Percentiles rank a stretch among this genome's conserved stretches.
Evolutionary conservation across 2,888 invertebrate species (phyloP).

Genomic region (Melanostoma scalare): DNA sequence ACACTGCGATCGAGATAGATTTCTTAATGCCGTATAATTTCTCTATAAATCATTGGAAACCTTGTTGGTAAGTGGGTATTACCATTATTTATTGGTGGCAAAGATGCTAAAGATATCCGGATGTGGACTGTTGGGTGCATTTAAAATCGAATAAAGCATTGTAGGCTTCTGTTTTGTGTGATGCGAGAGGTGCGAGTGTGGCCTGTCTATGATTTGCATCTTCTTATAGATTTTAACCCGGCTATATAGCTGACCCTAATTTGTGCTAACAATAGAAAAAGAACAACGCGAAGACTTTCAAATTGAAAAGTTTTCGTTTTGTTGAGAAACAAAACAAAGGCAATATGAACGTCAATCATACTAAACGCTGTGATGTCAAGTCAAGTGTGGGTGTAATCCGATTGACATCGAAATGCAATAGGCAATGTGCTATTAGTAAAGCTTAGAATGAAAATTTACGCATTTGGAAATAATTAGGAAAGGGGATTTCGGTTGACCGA

Average conservation of each 20-base stretch:
- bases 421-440: neutral
- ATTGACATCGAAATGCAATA: conserved; percentile 7
- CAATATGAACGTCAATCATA: conserved; percentile 26
- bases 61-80: conserved; percentile 73
- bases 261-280: conserved; percentile 21
- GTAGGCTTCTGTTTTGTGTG: conserved; percentile 67
- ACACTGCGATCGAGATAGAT: conserved; percentile 70
- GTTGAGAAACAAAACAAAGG: conserved; percentile 36
- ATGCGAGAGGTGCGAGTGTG: conserved; percentile 48
- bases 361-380: conserved; percentile 15
- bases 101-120: conserved; percentile 66
- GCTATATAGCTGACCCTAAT: conserved; percentile 47
- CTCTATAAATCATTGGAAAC: conserved; percentile 69
- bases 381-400: conserved; percentile 17
- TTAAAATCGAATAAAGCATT: conserved; percentile 68
- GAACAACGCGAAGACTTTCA: conserved; percentile 5
- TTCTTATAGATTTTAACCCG: conserved; percentile 18
- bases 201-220: conserved; percentile 59
- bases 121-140: conserved; percentile 70
- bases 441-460: neutral
- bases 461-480: neutral
- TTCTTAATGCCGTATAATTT: conserved; percentile 72
- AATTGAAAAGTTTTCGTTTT: conserved; percentile 31
- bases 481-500: neutral
- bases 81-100: conserved; percentile 72